phyloP scores from a whole-genome alignment of 92 coral and sea anemone genomes.

The Chrysogorgia sp. region DNA sequence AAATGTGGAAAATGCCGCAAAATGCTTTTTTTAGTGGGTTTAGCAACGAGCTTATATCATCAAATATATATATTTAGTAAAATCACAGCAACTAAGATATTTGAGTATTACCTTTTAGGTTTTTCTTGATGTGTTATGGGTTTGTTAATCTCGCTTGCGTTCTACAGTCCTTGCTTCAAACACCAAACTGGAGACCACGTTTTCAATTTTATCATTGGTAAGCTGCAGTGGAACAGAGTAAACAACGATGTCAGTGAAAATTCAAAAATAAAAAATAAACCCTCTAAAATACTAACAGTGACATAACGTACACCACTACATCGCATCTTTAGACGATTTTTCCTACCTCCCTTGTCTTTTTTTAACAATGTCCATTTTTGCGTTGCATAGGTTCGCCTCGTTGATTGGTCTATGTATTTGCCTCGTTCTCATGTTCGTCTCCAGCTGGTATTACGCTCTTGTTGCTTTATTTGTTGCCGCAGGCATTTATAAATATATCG shows the following conservation, averaged over 20 bases:
- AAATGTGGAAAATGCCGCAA: no score
- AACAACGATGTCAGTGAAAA: not conserved
- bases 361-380: not conserved
- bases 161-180: conserved; percentile 82
- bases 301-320: not conserved
- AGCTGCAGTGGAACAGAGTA: conserved; percentile 6
- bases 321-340: not conserved
- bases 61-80: no score
- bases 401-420: conserved; percentile 94
- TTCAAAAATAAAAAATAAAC: no score
- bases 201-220: conserved; percentile 95
- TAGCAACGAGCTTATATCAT: no score
- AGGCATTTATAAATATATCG: conserved; percentile 95
- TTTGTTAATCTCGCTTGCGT: conserved; percentile 98
- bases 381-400: conserved; percentile 74
- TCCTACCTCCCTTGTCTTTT: not conserved
- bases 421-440: conserved; percentile 87
- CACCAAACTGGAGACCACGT: conserved; percentile 99
- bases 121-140: conserved; percentile 97
- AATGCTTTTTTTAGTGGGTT: no score
- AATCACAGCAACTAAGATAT: not conserved
- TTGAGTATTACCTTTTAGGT: conserved; percentile 59
- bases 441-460: conserved; percentile 96
- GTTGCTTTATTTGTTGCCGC: conserved; percentile 90
- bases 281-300: no score